These are phyloP conservation scores for Apostichopus parvimensis DNA, from an alignment of 35 echinoderm and acorn worm genomes.

Conservation along the genomic window DNA sequence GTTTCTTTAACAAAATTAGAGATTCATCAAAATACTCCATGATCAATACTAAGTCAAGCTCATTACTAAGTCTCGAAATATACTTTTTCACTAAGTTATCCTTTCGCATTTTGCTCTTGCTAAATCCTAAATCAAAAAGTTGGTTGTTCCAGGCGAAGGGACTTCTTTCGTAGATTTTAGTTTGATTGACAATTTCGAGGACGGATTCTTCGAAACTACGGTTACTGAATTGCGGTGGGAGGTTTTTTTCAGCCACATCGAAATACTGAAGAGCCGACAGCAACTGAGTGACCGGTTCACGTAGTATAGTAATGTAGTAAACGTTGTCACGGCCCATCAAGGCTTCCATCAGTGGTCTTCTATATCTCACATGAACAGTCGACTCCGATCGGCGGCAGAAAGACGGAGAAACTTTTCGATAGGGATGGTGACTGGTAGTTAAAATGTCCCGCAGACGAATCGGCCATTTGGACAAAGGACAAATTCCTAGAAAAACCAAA, in stretches of 20 bases:
- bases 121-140: conserved; percentile 31
- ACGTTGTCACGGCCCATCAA: conserved; percentile 58
- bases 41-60: conserved; percentile 52
- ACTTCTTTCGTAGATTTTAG: background rate
- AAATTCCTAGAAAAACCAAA: conserved; percentile 58
- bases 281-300: conserved; percentile 86
- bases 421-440: conserved; percentile 9
- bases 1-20: conserved; percentile 42
- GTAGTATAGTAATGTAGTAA: conserved; percentile 80
- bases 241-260: conserved; percentile 15
- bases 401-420: background rate
- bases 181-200: background rate
- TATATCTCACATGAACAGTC: conserved; percentile 73
- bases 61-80: conserved; percentile 17
- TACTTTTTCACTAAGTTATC: background rate
- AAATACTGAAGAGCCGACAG: conserved; percentile 80
- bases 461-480: conserved; percentile 70
- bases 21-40: conserved; percentile 66
- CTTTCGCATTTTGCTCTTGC: background rate
- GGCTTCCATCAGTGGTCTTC: conserved; percentile 47
- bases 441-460: conserved; percentile 66
- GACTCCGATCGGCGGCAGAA: conserved; percentile 75
- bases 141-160: conserved; percentile 28
- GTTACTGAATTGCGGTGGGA: background rate
- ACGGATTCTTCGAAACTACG: background rate